Conservation (phyloP, 2,113 vertebrate genomes). For the Gymnogyps californianus region DNA sequence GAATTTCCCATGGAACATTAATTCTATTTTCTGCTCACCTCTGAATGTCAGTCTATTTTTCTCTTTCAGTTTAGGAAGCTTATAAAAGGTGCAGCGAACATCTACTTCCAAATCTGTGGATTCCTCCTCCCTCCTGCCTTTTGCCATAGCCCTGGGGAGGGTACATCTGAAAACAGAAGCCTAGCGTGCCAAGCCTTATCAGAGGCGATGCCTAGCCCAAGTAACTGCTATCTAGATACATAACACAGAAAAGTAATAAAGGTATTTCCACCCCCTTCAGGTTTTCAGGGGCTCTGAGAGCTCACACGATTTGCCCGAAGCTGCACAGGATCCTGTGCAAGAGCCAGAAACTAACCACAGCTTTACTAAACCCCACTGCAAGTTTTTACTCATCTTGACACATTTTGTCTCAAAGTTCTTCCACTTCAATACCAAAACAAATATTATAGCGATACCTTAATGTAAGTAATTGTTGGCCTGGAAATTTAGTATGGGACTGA, state of each 20-base stretch:
- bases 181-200: background rate
- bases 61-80: conserved; percentile 25
- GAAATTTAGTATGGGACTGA: background rate
- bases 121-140: background rate
- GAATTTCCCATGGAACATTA: conserved; percentile 58
- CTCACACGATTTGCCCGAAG: background rate
- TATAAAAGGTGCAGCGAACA: background rate
- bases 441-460: background rate
- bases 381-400: background rate
- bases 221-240: background rate
- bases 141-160: background rate
- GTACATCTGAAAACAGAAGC: background rate
- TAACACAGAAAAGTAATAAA: background rate
- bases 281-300: background rate
- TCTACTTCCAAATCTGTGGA: background rate
- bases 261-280: background rate
- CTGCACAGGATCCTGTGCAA: background rate
- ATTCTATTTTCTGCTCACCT: conserved; percentile 65
- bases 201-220: accelerated
- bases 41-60: conserved; percentile 44
- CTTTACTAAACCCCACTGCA: background rate
- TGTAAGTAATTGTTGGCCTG: background rate
- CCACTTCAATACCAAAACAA: background rate
- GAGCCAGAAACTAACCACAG: background rate
- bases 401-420: background rate